Conservation (phyloP, 2,113 vertebrate species). For the Dicerorhinus sumatrensis region DNA sequence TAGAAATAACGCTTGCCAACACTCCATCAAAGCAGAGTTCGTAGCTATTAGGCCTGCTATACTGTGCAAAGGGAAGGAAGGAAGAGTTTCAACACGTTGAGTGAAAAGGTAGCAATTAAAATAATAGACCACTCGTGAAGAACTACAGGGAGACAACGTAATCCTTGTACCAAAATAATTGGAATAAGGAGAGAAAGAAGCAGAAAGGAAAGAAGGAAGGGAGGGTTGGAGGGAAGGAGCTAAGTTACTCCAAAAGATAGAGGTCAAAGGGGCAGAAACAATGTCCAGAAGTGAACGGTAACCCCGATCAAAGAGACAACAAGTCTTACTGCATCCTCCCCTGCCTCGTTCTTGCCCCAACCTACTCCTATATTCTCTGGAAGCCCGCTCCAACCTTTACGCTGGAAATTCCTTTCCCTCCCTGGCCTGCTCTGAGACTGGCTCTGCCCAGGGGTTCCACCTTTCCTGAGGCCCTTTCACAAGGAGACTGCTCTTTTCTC, state of each 20-base stretch:
- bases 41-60: background rate
- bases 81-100: background rate
- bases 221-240: accelerated
- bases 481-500: background rate
- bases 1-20: background rate
- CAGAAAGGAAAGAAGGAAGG: accelerated
- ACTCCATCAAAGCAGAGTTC: background rate
- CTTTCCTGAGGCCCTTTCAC: background rate
- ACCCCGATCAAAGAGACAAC: background rate
- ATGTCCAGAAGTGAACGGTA: background rate
- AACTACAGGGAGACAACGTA: background rate
- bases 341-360: background rate
- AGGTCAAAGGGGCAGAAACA: background rate
- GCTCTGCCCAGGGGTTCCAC: background rate
- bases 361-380: background rate
- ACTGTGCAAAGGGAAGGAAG: background rate
- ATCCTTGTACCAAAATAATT: background rate
- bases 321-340: background rate
- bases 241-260: background rate
- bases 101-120: background rate
- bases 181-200: background rate
- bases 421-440: no score
- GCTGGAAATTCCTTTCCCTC: background rate
- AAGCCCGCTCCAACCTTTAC: background rate
- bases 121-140: background rate